phyloP scores from a whole-genome alignment of 2,888 invertebrate species.

The Chironomus riparius region DNA sequence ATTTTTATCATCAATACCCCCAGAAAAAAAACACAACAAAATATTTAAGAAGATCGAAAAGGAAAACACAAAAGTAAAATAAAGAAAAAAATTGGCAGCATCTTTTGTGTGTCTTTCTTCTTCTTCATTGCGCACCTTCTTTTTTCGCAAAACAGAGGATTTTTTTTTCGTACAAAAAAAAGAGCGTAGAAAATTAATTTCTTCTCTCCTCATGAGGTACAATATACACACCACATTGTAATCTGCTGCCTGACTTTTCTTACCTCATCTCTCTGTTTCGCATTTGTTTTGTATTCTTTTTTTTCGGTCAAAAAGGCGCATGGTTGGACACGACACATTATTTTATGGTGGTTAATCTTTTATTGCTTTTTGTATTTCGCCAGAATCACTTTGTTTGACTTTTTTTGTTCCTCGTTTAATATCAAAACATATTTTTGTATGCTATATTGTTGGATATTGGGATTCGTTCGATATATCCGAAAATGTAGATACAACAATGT shows the following conservation, averaged over 20 bases:
- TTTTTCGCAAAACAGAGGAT: background rate
- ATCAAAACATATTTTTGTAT: background rate
- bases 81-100: background rate
- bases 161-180: background rate
- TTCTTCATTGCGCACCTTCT: conserved; percentile 4
- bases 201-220: conserved; percentile 16
- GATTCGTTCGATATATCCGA: background rate
- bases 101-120: background rate
- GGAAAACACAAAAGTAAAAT: background rate
- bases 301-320: background rate
- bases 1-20: conserved; percentile 10
- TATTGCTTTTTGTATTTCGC: background rate
- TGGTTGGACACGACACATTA: background rate
- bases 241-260: conserved; percentile 5
- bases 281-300: background rate
- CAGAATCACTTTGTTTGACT: background rate
- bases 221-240: background rate
- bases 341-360: conserved; percentile 6
- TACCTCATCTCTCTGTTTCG: background rate
- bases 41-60: background rate
- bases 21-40: background rate
- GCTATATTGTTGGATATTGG: background rate
- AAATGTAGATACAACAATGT: background rate
- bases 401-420: conserved; percentile 1
- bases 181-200: conserved; percentile 20